Conservation (phyloP, 1,140 invertebrate species). For the Drosophila repletoides region DNA sequence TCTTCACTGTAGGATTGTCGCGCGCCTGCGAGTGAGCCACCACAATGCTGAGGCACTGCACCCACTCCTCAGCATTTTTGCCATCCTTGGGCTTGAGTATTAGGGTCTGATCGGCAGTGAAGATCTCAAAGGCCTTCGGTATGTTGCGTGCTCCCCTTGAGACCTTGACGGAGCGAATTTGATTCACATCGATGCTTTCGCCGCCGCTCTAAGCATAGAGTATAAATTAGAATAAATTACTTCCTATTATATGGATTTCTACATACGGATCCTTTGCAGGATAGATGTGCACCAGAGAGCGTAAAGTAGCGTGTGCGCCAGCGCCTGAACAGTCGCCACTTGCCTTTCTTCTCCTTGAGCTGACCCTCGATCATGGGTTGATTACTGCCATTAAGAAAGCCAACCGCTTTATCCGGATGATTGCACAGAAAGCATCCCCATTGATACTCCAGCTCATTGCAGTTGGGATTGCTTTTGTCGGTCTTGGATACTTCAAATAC, state of each 20-base stretch:
- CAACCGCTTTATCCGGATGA: constrained; percentile 93
- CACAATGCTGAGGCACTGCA: constrained; percentile 93
- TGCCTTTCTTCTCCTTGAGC: constrained; percentile 96
- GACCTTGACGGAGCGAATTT: constrained; percentile 96
- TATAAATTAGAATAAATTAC: not conserved
- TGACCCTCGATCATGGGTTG: constrained; percentile 94
- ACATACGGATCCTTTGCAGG: constrained; percentile 92
- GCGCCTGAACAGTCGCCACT: constrained; percentile 93
- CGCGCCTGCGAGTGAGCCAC: constrained; percentile 91
- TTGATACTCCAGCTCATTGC: constrained; percentile 82
- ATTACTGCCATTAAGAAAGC: constrained; percentile 89
- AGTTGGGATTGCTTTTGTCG: constrained; percentile 78
- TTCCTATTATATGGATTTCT: not conserved
- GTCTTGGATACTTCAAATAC: constrained; percentile 90
- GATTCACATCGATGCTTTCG: constrained; percentile 92
- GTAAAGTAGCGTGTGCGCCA: constrained; percentile 97
- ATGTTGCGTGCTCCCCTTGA: constrained; percentile 92
- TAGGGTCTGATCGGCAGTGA: constrained; percentile 94
- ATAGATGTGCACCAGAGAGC: constrained; percentile 93
- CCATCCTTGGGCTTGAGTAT: constrained; percentile 96
- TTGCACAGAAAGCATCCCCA: constrained; percentile 86
- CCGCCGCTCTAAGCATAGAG: constrained; percentile 85
- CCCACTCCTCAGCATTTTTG: constrained; percentile 97
- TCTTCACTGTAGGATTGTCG: constrained; percentile 86
- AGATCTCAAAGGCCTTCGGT: constrained; percentile 97